Evolutionary conservation across 2,888 invertebrate species (phyloP).

Genomic region (Thysanoteuthis rhombus): DNA sequence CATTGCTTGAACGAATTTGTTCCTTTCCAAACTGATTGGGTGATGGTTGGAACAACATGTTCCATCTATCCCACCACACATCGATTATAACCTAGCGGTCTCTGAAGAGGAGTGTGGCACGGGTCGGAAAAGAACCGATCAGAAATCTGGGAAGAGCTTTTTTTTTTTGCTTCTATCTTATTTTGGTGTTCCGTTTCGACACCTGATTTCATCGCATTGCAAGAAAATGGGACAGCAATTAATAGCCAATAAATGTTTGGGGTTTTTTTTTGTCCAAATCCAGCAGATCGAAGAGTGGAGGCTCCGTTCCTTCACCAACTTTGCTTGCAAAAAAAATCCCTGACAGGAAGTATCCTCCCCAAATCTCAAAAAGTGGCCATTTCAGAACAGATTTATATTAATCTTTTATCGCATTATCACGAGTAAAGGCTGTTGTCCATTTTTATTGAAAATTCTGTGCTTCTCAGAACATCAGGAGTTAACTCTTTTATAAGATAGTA

Average conservation of each 20-base stretch:
- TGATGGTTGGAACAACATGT: not conserved
- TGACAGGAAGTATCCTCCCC: too few relatives aligned
- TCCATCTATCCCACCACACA: not conserved
- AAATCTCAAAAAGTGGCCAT: not conserved
- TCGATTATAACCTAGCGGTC: not conserved
- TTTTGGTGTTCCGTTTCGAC: not conserved
- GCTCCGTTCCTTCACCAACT: too few relatives aligned
- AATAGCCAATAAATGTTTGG: too few relatives aligned
- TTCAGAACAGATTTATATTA: not conserved
- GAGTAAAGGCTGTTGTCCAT: too few relatives aligned
- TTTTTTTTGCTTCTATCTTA: not conserved
- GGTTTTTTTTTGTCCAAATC: too few relatives aligned
- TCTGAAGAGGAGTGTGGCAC: not conserved
- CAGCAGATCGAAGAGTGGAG: too few relatives aligned
- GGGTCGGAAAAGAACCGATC: not conserved
- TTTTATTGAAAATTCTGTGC: too few relatives aligned
- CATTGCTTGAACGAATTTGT: not conserved
- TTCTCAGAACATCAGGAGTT: too few relatives aligned
- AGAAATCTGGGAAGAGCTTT: not conserved
- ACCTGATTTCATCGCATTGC: not conserved
- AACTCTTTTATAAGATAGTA: too few relatives aligned
- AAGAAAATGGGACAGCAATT: too few relatives aligned
- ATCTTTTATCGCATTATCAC: too few relatives aligned
- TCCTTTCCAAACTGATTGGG: not conserved
- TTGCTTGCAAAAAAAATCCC: too few relatives aligned